These are phyloP conservation scores for Agrochola macilenta DNA, from an alignment of 2,888 invertebrate species.

Conservation along the genomic window DNA sequence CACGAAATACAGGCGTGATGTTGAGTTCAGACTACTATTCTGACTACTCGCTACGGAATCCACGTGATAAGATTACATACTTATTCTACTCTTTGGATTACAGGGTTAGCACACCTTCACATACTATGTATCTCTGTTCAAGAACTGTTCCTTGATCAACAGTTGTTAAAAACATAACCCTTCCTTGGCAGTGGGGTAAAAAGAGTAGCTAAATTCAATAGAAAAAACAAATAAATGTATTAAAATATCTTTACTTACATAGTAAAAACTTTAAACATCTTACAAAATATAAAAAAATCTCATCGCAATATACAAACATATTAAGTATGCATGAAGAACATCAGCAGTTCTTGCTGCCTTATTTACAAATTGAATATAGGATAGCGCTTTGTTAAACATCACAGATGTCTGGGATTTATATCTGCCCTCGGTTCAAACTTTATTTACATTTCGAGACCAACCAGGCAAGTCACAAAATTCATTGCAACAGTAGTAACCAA, in stretches of 20 bases:
- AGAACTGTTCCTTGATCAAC: neutral
- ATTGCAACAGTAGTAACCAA: neutral
- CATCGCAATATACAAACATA: slow-evolving; percentile 30
- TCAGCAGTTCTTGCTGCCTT: neutral
- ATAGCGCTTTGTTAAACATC: slow-evolving; percentile 2
- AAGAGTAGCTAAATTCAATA: neutral
- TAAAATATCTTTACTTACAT: slow-evolving; percentile 57
- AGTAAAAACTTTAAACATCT: slow-evolving; percentile 43
- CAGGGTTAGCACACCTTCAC: too few relatives aligned
- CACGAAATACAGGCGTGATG: neutral
- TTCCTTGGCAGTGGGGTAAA: too few relatives aligned
- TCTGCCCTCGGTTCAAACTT: neutral
- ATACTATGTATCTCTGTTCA: neutral
- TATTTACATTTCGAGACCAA: neutral
- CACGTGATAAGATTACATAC: too few relatives aligned
- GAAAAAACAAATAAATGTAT: slow-evolving; percentile 3
- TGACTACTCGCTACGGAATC: neutral
- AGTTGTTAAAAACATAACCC: too few relatives aligned
- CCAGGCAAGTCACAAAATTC: neutral
- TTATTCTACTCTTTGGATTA: too few relatives aligned
- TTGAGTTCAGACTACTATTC: neutral
- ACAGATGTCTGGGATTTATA: slow-evolving; percentile 1
- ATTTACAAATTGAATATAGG: slow-evolving; percentile 12
- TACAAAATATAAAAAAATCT: slow-evolving; percentile 4
- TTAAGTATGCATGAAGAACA: slow-evolving; percentile 6